Base-by-base conservation (phyloP, 2,888 invertebrate species). In the Octodonta nipae region DNA sequence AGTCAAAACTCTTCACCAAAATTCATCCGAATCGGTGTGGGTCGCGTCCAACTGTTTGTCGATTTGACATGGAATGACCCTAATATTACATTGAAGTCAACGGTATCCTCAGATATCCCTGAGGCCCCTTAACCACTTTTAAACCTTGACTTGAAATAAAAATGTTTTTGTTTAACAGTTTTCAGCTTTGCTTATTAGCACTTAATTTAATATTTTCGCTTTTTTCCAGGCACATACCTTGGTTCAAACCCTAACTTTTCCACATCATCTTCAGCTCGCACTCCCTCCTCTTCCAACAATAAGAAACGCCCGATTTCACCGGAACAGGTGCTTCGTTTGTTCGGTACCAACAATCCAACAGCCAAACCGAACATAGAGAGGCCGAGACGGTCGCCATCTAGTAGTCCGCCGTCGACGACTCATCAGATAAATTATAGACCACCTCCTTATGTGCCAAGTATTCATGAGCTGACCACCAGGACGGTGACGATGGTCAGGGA, bases 401-500 rank as follows among this genome's bases (percentile, higher is more conserved):
- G 82, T 58, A 77, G 82, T 56, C 82, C 83, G 29, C 80, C 81
- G 46, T 38, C 40, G 2, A 16, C 31, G 2, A 17, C 43, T 32
- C 28, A 44, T 38, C 30, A 42, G 35, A 30, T 27, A 41, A 7
- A 11, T 11, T 20, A 20, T n/a, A 20, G 22, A 11, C 12, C n/a
- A 3, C 35, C 40, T n/a, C 43, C 46, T 2, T 63, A 35, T 67
- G 72, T 68, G 66, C 74, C 67, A 59, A 73, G 70, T 63, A 70
- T 76, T 41, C 76, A 78, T 52, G 83, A 83, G 63, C 71, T 84
- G 50, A 70, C 79, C 50, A 84, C 85, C 47, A 70, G 85, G 51
- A 86, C 84, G 40, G 81, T 86, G 55, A 82, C 79, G 61, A 86
- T 86, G 85, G 77, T 80, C 49, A 67, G 85, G 42, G 84, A 85